Conservation (phyloP, 2,888 invertebrate genomes). For the Sialis lutaria region DNA sequence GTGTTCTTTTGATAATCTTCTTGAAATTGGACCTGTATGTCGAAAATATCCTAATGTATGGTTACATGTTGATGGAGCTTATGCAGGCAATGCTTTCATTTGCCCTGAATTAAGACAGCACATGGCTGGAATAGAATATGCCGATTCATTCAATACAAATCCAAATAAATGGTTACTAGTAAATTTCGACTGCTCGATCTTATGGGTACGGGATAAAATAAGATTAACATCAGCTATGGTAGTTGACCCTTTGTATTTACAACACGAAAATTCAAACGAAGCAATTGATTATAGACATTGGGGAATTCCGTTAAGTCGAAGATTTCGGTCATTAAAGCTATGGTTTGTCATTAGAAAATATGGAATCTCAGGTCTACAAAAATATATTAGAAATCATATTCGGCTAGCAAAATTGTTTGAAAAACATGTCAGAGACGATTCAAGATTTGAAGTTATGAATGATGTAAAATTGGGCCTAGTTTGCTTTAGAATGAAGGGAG, state of each 20-base stretch:
- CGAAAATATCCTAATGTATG: constrained; percentile 44
- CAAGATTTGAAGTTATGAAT: constrained; percentile 59
- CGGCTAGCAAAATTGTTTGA: constrained; percentile 60
- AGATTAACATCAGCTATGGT: constrained; percentile 65
- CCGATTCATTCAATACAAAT: constrained; percentile 75
- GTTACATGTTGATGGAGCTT: constrained; percentile 79
- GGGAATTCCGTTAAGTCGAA: constrained; percentile 70
- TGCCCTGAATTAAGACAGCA: constrained; percentile 62
- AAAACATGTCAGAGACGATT: constrained; percentile 43
- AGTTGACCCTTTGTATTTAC: constrained; percentile 72
- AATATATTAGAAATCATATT: constrained; percentile 70
- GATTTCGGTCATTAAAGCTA: constrained; percentile 71
- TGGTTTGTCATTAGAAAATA: constrained; percentile 78
- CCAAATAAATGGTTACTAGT: constrained; percentile 77
- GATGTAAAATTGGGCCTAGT: constrained; percentile 60
- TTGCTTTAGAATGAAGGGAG: constrained; percentile 55
- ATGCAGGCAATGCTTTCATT: constrained; percentile 73
- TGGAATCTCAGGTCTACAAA: constrained; percentile 64
- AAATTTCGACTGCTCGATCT: constrained; percentile 69
- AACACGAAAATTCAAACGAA: constrained; percentile 59
- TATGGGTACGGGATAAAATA: constrained; percentile 67
- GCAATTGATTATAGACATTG: constrained; percentile 64
- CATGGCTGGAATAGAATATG: constrained; percentile 50
- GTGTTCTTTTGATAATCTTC: constrained; percentile 67
- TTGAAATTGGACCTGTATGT: constrained; percentile 59